Conservation (phyloP, 2,113 vertebrate genomes). For the Phaethornis superciliosus region DNA sequence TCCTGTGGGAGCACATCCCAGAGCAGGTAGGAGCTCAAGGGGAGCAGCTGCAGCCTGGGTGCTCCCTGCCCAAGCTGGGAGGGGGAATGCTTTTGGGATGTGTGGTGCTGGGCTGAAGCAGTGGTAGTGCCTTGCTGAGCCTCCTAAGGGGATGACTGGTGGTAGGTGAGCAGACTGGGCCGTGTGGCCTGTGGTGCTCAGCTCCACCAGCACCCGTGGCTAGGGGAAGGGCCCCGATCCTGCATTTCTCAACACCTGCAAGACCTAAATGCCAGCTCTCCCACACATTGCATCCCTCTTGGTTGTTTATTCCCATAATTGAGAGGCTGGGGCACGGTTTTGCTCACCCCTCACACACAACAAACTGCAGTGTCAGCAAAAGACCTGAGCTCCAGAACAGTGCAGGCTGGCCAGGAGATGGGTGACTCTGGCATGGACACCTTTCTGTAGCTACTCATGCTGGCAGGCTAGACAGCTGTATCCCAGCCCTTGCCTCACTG, state of each 20-base stretch:
- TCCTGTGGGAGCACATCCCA: accelerated
- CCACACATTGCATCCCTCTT: neutral
- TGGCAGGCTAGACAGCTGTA: neutral
- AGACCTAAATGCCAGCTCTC: neutral
- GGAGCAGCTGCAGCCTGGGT: neutral
- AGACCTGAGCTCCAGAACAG: neutral
- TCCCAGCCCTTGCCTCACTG: neutral
- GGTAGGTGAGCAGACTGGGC: accelerated
- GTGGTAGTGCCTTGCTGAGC: neutral
- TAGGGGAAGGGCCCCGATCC: neutral
- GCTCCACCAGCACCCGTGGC: neutral
- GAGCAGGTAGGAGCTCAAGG: neutral
- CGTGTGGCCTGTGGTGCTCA: accelerated
- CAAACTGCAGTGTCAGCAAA: accelerated
- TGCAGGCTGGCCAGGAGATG: neutral
- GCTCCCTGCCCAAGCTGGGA: neutral
- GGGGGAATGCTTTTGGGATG: accelerated
- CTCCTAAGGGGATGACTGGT: accelerated
- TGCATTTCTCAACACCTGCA: accelerated
- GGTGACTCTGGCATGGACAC: neutral
- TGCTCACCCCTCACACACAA: neutral
- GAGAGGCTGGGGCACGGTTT: neutral
- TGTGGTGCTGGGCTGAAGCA: accelerated
- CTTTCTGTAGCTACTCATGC: accelerated
- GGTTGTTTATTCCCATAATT: accelerated